Evolutionary conservation across 1,140 invertebrate species (phyloP), one percentile per base, ranked within the genome.

Genomic region (Lutraria rhynchaena): DNA sequence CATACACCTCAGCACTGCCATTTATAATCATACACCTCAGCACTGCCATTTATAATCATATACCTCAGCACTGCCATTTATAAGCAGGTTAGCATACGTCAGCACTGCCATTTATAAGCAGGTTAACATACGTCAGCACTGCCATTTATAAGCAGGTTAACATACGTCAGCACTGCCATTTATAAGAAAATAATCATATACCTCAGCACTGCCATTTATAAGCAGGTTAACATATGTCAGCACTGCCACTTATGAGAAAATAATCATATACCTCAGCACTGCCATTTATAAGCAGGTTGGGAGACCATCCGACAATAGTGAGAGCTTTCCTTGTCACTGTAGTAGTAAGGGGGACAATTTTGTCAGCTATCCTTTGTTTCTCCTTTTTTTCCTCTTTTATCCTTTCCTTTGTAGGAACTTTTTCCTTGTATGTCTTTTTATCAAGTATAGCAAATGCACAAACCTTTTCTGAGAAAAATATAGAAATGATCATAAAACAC

Each of bases 1-100:
- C n/a, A n/a, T n/a, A n/a, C n/a, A n/a, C n/a, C n/a, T n/a, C n/a
- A n/a, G n/a, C n/a, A n/a, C n/a, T n/a, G n/a, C n/a, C n/a, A n/a
- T n/a, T n/a, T n/a, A n/a, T n/a, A n/a, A n/a, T n/a, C n/a, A n/a
- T n/a, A n/a, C n/a, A n/a, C n/a, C n/a, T n/a, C n/a, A n/a, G n/a
- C n/a, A n/a, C n/a, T n/a, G n/a, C n/a, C n/a, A n/a, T n/a, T n/a
- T n/a, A n/a, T n/a, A n/a, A n/a, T n/a, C 15, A 41, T 15, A 4
- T 71, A 89, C 88, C 85, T 88, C 84, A 27, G 82, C 88, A 82
- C 84, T 86, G 7, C 81, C 80, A 85, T 89, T 89, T 46, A 82
- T 44, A 5, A 89, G 78, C 13, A 89, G 82, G 55, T 89, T 89
- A 53, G 75, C 84, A n/a, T n/a, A n/a, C n/a, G n/a, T n/a, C n/a